Percentiles rank a stretch among this genome's conserved stretches.
These are phyloP conservation scores for Daphoenositta chrysoptera DNA, from an alignment of 2,113 vertebrate species.

Conservation along the genomic window DNA sequence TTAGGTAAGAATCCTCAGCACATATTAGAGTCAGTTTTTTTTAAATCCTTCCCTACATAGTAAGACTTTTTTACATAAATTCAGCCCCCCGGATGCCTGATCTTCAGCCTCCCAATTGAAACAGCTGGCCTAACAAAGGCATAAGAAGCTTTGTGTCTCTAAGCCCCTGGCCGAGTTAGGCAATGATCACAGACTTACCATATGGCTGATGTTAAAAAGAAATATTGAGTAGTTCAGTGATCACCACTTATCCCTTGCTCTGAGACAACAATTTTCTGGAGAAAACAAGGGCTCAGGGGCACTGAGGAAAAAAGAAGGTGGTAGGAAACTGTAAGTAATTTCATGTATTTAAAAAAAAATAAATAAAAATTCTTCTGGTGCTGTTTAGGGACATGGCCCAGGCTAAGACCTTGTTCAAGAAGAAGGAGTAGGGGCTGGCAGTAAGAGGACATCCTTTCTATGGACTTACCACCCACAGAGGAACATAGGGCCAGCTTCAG, in stretches of 20 bases:
- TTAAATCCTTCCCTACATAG: neutral
- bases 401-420: accelerated
- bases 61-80: neutral
- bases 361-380: accelerated
- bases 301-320: neutral
- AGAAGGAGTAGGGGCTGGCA: neutral
- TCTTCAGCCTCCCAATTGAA: neutral
- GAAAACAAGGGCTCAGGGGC: neutral
- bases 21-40: neutral
- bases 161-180: constrained; percentile 19
- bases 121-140: constrained; percentile 31
- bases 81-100: neutral
- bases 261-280: neutral
- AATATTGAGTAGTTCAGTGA: constrained; percentile 10
- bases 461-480: neutral
- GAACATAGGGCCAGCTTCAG: neutral
- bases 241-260: neutral
- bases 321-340: neutral
- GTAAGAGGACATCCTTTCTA: neutral
- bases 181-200: constrained; percentile 49
- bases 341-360: neutral
- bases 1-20: neutral
- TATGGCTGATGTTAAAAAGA: constrained; percentile 43
- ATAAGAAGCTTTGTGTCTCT: constrained; percentile 52
- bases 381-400: neutral